Percentiles rank a stretch among this genome's conserved stretches.
phyloP scores from a whole-genome alignment of 1,140 invertebrate species.

The Brachionus angularis region DNA sequence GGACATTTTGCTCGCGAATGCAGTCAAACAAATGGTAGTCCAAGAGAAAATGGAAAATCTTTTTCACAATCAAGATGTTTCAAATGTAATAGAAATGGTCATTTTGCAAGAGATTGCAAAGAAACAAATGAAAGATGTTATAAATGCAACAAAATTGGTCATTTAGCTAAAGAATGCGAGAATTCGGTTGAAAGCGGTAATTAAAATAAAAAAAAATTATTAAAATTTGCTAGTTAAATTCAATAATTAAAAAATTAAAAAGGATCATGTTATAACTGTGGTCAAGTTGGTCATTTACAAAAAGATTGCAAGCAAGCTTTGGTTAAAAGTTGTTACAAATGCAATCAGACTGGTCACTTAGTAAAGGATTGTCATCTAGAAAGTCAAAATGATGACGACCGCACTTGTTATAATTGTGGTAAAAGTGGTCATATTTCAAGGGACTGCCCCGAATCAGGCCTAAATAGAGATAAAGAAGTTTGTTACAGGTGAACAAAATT shows the following conservation, averaged over 20 bases:
- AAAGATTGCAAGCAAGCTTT: conserved; percentile 66
- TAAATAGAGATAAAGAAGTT: conserved; percentile 32
- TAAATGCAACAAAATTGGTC: conserved; percentile 87
- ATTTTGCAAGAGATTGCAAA: conserved; percentile 61
- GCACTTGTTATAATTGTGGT: conserved; percentile 74
- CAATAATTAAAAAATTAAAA: background rate
- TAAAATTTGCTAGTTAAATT: background rate
- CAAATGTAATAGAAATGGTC: conserved; percentile 58
- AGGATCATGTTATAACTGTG: conserved; percentile 79
- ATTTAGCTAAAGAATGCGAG: conserved; percentile 80
- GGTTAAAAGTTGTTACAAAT: conserved; percentile 73
- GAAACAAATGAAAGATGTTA: conserved; percentile 64
- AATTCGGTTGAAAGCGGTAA: conserved; percentile 44
- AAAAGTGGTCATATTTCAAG: conserved; percentile 82
- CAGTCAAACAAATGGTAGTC: conserved; percentile 47
- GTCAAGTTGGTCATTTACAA: conserved; percentile 83
- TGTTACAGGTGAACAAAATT: conserved; percentile 4
- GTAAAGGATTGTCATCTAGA: conserved; percentile 71
- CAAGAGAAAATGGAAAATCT: background rate
- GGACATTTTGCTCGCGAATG: conserved; percentile 88
- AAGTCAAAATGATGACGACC: conserved; percentile 31
- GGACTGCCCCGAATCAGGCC: conserved; percentile 65
- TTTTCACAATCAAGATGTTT: conserved; percentile 50
- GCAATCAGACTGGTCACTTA: conserved; percentile 85
- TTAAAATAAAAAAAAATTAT: background rate